A percentile compares a stretch with the other conserved stretches of the same genome.
These are phyloP conservation scores for Brachystomella parvula DNA, from an alignment of 1,140 invertebrate genomes.

Conservation along the genomic window DNA sequence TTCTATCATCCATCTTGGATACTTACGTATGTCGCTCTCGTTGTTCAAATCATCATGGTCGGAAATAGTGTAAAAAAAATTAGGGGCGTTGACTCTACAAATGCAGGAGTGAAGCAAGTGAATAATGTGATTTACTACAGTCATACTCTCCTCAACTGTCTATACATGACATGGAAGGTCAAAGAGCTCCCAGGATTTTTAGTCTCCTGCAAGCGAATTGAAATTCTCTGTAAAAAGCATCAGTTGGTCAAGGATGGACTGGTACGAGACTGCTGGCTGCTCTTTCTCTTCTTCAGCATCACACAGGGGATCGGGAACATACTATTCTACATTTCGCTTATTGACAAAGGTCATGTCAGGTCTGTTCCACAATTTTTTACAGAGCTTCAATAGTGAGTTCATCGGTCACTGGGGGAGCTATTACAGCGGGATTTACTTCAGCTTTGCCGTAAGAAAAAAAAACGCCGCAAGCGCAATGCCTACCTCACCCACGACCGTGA, in stretches of 20 bases:
- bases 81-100: not conserved
- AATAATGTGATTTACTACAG: slow-evolving; percentile 22
- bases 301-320: slow-evolving; percentile 11
- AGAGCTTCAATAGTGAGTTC: slow-evolving; percentile 11
- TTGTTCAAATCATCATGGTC: slow-evolving; percentile 14
- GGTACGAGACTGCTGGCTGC: slow-evolving; percentile 3
- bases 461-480: not conserved
- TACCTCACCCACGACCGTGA: no score
- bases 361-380: slow-evolving; percentile 4
- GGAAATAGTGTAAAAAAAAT: not conserved
- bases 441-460: not conserved
- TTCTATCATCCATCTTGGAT: slow-evolving; percentile 12
- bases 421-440: not conserved
- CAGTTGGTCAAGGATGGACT: slow-evolving; percentile 11
- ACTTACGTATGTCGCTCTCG: slow-evolving; percentile 4
- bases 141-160: slow-evolving; percentile 14
- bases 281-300: slow-evolving; percentile 10
- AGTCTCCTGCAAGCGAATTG: slow-evolving; percentile 11
- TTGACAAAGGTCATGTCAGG: slow-evolving; percentile 15
- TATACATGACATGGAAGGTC: slow-evolving; percentile 18
- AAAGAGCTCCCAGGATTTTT: slow-evolving; percentile 19
- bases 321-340: slow-evolving; percentile 13
- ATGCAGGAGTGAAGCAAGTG: not conserved
- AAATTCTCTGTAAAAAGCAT: slow-evolving; percentile 23
- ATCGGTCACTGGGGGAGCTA: not conserved